phyloP scores from a whole-genome alignment of 2,797 vertebrate genomes.

The Liasis olivaceus region DNA sequence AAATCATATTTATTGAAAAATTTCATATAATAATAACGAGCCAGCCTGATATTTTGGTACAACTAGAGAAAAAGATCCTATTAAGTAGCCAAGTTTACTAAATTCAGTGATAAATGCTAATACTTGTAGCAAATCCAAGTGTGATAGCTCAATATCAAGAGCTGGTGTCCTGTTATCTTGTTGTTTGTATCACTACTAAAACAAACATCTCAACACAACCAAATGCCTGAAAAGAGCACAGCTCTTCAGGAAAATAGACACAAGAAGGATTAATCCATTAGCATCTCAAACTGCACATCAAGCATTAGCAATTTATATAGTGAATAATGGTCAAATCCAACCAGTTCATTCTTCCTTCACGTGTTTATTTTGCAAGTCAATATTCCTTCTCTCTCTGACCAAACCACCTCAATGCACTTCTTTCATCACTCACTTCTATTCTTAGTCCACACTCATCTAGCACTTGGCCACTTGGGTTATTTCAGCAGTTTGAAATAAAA shows the following conservation, averaged over 20 bases:
- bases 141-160: background rate
- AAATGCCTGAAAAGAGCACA: constrained; percentile 7
- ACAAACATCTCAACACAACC: constrained; percentile 6
- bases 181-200: background rate
- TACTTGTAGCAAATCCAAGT: background rate
- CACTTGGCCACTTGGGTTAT: background rate
- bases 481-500: background rate
- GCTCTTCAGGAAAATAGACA: background rate
- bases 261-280: background rate
- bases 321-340: background rate
- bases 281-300: background rate
- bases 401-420: background rate
- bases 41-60: background rate
- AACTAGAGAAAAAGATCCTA: background rate
- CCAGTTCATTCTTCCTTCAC: background rate
- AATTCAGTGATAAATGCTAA: background rate
- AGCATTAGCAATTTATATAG: constrained; percentile 4
- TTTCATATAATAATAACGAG: background rate
- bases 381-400: background rate
- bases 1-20: background rate
- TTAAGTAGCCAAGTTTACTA: background rate
- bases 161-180: background rate
- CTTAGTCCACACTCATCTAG: background rate
- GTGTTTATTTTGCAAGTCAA: background rate
- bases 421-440: background rate